Conservation (phyloP, 1,140 invertebrate species). For the Ceratina calcarata region DNA sequence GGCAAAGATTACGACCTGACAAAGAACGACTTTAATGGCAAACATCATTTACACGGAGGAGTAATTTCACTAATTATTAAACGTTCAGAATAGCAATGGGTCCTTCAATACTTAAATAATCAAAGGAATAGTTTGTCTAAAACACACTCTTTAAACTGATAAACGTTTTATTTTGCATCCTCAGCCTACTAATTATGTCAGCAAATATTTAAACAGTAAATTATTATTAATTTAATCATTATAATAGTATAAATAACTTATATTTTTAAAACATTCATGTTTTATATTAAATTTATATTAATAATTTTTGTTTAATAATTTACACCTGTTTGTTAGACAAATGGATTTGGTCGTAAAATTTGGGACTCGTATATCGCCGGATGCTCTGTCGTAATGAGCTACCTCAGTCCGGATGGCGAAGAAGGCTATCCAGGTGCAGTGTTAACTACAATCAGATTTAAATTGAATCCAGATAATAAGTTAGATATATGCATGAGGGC, state of each 20-base stretch:
- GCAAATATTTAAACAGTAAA: too few relatives aligned
- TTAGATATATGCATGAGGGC: constrained; percentile 87
- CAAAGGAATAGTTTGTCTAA: too few relatives aligned
- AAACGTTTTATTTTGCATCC: too few relatives aligned
- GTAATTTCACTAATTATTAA: too few relatives aligned
- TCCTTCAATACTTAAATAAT: too few relatives aligned
- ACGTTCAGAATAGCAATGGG: too few relatives aligned
- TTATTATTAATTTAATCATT: too few relatives aligned
- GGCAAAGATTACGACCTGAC: constrained; percentile 85
- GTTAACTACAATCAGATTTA: constrained; percentile 85
- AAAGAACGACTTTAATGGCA: constrained; percentile 84
- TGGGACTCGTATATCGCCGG: constrained; percentile 80
- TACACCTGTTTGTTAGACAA: constrained; percentile 44
- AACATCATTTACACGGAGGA: constrained; percentile 92
- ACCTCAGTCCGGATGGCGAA: constrained; percentile 89
- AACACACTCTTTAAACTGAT: too few relatives aligned
- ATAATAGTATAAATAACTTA: too few relatives aligned
- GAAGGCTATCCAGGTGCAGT: constrained; percentile 92
- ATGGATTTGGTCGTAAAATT: constrained; percentile 69
- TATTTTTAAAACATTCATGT: too few relatives aligned
- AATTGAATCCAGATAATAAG: constrained; percentile 86
- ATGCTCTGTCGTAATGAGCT: constrained; percentile 84
- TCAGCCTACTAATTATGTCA: background rate
- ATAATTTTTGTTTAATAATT: too few relatives aligned
- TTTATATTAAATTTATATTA: too few relatives aligned